Base-by-base conservation (phyloP, 2,888 invertebrate species). In the Chesias legatella region DNA sequence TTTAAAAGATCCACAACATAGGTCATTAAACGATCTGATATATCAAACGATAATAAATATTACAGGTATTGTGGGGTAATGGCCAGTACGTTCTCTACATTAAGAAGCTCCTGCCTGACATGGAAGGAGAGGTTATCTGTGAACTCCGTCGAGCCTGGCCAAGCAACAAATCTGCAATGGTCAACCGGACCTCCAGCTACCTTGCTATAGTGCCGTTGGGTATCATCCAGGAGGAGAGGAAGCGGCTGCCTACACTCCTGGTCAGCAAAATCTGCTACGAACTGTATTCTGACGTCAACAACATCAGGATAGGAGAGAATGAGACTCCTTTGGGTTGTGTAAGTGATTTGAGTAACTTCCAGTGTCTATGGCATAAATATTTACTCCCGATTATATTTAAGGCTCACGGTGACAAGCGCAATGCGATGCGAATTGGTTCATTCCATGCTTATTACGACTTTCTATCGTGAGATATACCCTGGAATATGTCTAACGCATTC, bases 111-210 rank as follows among this genome's bases (percentile, higher is more conserved):
- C 58, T 63, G 4, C 58, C 58, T 0, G 54, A 51, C 4, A 68
- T 71, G 69, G 46, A 48, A 0, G 68, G 69, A 0, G 43, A 53
- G 6, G 56, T 67, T 0, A 40, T 47, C 0, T 71, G 68, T 23
- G 63, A 69, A 24, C 44, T 71, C 3, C 54, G 63, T 1, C 53
- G 39, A 22, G 32, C 51, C 1, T 26, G 52, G 2, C 58, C 58
- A 0, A 38, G 45, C 7, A 38, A 48, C 4, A 56, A 43, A 46
- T 56, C 56, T 0, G 27, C 60, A 1, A 32, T 48, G 8, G 33
- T 63, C 0, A 44, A 43, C 9, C 50, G 50, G n/a, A 48, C 52
- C 1, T 10, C 43, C 2, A 44, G 58, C 1, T 27, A 34, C 10
- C 23, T 58, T 0, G 33, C 38, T 1, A 35, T 54, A 6, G 47